Percentiles rank a stretch among this genome's conserved stretches.
Conservation (phyloP, 2,113 vertebrate species). For the Trochalopteron elliotii region DNA sequence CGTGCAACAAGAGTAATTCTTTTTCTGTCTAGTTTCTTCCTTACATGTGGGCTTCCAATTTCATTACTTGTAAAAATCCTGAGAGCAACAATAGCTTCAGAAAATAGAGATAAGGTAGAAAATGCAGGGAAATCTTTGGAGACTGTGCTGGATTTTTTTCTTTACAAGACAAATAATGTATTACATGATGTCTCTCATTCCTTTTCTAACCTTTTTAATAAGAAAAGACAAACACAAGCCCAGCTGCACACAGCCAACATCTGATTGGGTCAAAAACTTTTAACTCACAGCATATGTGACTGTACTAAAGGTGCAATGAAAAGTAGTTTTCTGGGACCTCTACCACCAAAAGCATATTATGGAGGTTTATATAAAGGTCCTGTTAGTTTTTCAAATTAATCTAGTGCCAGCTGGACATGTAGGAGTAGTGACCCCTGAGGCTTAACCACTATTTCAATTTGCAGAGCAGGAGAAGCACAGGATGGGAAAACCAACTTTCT, state of each 20-base stretch:
- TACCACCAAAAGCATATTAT: not conserved
- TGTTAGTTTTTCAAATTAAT: not conserved
- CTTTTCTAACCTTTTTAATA: not conserved
- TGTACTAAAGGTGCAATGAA: not conserved
- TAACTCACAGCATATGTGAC: not conserved
- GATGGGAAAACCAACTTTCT: not conserved
- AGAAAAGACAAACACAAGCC: not conserved
- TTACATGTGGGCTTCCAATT: not conserved
- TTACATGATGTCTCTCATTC: not conserved
- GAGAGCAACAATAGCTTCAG: not conserved
- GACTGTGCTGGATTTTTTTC: not conserved
- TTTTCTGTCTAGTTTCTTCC: not conserved
- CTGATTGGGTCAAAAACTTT: not conserved
- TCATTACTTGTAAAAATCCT: not conserved
- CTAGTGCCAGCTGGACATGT: not conserved
- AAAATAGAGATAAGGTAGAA: constrained; percentile 26
- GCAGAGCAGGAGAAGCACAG: not conserved
- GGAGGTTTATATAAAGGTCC: not conserved
- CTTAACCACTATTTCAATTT: not conserved
- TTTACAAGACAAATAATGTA: constrained; percentile 12
- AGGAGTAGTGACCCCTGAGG: not conserved
- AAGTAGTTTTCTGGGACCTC: not conserved
- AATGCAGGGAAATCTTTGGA: not conserved
- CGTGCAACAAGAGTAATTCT: not conserved
- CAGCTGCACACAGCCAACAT: not conserved